Conservation (phyloP, 2,113 vertebrate species). For the Forbesichthys agassizii region DNA sequence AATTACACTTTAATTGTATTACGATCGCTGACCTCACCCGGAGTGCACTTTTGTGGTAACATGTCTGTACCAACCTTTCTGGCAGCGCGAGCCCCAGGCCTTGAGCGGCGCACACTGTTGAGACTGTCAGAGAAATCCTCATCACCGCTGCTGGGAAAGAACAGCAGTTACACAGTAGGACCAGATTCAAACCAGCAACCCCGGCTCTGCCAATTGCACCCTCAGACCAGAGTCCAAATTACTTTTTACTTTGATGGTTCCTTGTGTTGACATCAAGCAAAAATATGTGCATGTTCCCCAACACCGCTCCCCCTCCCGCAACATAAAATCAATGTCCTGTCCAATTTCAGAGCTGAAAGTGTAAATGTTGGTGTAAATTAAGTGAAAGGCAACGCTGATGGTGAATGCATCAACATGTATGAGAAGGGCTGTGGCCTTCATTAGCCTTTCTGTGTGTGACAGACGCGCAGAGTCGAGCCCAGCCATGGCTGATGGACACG, state of each 20-base stretch:
- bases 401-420: slow-evolving; percentile 78
- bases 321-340: slow-evolving; percentile 77
- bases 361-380: slow-evolving; percentile 74
- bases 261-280: slow-evolving; percentile 74
- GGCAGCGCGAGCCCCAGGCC: not conserved
- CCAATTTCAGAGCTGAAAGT: slow-evolving; percentile 73
- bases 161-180: slow-evolving; percentile 27
- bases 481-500: slow-evolving; percentile 71
- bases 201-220: slow-evolving; percentile 58
- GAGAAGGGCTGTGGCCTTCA: slow-evolving; percentile 77
- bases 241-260: slow-evolving; percentile 65
- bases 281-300: slow-evolving; percentile 68
- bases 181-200: slow-evolving; percentile 45
- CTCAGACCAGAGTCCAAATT: slow-evolving; percentile 65
- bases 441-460: slow-evolving; percentile 71
- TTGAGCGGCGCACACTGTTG: slow-evolving; percentile 32
- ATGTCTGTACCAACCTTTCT: slow-evolving; percentile 57
- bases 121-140: slow-evolving; percentile 73
- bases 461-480: slow-evolving; percentile 67
- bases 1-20: too few relatives aligned
- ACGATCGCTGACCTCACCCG: too few relatives aligned
- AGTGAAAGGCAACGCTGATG: slow-evolving; percentile 67
- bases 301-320: slow-evolving; percentile 38
- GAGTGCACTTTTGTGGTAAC: too few relatives aligned
- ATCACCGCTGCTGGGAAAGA: slow-evolving; percentile 57